Evolutionary conservation across 2,888 invertebrate genomes (phyloP).

Genomic region (Coelinius sp.): DNA sequence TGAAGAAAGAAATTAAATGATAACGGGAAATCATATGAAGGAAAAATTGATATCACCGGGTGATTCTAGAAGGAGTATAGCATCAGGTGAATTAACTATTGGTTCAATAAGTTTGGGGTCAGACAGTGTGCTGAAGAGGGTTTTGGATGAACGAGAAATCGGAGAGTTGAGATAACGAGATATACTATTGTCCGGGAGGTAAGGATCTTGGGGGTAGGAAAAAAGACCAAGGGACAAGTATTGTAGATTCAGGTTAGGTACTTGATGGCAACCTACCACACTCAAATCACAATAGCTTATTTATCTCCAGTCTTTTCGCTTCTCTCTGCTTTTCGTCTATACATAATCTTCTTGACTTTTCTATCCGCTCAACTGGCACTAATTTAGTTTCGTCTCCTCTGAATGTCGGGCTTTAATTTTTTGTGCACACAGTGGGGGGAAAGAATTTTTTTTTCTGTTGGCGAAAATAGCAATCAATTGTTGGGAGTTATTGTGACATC

Average conservation of each 20-base stretch:
- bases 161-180: neutral
- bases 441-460: neutral
- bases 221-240: neutral
- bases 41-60: no score
- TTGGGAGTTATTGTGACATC: no score
- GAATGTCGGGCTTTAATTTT: neutral
- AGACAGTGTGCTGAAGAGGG: no score
- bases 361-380: constrained; percentile 48
- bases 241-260: neutral
- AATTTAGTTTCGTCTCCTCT: constrained; percentile 48
- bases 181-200: neutral
- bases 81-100: no score
- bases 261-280: neutral
- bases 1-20: no score
- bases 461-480: neutral
- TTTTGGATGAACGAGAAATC: neutral
- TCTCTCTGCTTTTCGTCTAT: constrained; percentile 31
- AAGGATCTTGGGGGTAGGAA: neutral
- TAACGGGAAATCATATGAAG: no score
- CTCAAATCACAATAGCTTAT: constrained; percentile 41
- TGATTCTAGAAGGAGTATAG: no score
- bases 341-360: constrained; percentile 35
- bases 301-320: constrained; percentile 37
- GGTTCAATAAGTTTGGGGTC: no score
- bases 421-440: neutral